A percentile compares a stretch with the other conserved stretches of the same genome.
These are phyloP conservation scores for Acomys russatus DNA, from an alignment of 2,797 vertebrate species.

Conservation along the genomic window DNA sequence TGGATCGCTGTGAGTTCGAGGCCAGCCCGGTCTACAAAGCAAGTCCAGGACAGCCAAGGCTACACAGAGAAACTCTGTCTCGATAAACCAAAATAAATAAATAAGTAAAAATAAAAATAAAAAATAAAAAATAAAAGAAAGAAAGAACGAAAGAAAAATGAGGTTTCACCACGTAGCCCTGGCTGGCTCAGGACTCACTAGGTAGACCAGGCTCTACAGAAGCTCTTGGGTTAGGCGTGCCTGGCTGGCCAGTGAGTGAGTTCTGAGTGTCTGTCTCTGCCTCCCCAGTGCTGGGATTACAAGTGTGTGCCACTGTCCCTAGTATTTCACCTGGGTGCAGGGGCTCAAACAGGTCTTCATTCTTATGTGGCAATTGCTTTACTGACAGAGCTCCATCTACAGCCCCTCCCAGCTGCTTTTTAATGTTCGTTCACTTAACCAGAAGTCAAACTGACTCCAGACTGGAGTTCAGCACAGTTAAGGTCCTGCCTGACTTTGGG, in stretches of 20 bases:
- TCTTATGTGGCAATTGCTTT: background rate
- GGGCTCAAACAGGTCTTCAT: background rate
- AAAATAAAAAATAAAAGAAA: too few relatives aligned
- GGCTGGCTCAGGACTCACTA: background rate
- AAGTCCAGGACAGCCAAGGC: too few relatives aligned
- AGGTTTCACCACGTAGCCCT: background rate
- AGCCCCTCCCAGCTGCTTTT: background rate
- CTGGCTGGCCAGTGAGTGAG: background rate
- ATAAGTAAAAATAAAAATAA: too few relatives aligned
- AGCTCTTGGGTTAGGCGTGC: background rate
- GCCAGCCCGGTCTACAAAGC: too few relatives aligned
- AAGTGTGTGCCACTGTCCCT: background rate
- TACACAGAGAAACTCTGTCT: too few relatives aligned
- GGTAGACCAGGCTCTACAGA: background rate
- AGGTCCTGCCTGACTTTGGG: background rate
- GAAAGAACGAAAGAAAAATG: background rate
- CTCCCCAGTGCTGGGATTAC: background rate
- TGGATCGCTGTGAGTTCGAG: too few relatives aligned
- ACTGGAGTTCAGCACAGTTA: background rate
- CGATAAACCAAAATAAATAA: too few relatives aligned
- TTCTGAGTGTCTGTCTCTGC: background rate
- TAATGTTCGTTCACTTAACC: background rate
- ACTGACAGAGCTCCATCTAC: background rate
- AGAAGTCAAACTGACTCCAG: background rate
- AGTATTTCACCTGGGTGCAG: background rate